Conservation (phyloP, 2,113 vertebrate species). For the Crypturellus undulatus region DNA sequence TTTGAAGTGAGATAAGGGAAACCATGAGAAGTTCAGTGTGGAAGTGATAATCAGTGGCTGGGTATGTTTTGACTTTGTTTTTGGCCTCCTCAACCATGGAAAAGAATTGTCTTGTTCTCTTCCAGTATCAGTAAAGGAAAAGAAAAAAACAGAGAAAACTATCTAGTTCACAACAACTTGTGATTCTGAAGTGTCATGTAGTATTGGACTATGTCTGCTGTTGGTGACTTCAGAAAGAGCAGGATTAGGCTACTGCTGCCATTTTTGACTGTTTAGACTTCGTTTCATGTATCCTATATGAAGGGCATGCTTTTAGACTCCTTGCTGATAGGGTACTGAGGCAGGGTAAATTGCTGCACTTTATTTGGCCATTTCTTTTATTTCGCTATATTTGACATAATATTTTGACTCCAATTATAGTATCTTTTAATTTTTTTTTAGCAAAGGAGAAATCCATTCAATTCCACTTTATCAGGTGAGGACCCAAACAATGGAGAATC, state of each 20-base stretch:
- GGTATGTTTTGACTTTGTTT: neutral
- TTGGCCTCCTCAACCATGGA: neutral
- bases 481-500: conserved; percentile 17
- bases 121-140: neutral
- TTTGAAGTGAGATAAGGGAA: neutral
- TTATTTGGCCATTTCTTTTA: neutral
- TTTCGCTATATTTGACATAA: neutral
- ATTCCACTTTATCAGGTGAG: conserved; percentile 72
- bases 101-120: neutral
- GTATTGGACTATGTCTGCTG: neutral
- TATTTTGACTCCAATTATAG: conserved; percentile 6
- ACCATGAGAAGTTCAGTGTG: neutral
- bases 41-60: neutral
- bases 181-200: neutral
- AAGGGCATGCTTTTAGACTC: neutral
- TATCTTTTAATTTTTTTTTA: conserved; percentile 51
- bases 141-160: neutral
- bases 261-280: neutral
- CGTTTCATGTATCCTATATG: neutral
- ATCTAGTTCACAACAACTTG: neutral
- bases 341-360: neutral
- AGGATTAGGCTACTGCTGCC: neutral
- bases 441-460: conserved; percentile 91
- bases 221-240: neutral
- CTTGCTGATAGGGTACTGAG: neutral